Evolutionary conservation across 2,113 vertebrate species (phyloP).

Genomic region (Lampris megalopsis): DNA sequence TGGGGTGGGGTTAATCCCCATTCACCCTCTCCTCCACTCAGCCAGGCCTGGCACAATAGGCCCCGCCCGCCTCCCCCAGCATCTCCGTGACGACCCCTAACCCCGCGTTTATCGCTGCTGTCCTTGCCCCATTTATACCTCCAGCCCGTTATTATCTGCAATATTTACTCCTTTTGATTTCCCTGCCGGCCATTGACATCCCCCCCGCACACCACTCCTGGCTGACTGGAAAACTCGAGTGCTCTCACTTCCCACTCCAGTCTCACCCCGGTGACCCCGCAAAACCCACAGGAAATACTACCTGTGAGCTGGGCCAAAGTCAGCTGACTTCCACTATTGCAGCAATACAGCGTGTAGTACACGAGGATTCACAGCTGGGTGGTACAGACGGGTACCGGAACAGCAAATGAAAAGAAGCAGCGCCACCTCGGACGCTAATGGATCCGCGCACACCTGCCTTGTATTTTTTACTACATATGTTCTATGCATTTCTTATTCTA

Average conservation of each 20-base stretch:
- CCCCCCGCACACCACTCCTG: constrained; percentile 37
- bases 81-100: constrained; percentile 74
- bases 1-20: constrained; percentile 83
- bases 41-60: constrained; percentile 69
- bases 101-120: constrained; percentile 69
- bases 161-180: constrained; percentile 81
- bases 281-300: constrained; percentile 53
- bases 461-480: no score
- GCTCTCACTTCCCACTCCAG: constrained; percentile 48
- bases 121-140: constrained; percentile 68
- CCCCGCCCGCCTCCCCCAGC: constrained; percentile 59
- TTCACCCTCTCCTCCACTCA: constrained; percentile 80
- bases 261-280: constrained; percentile 28
- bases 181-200: constrained; percentile 54
- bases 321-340: constrained; percentile 4
- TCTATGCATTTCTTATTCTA: no score
- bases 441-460: no score
- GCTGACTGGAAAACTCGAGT: constrained; percentile 56
- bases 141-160: constrained; percentile 78
- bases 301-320: constrained; percentile 43
- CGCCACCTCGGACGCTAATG: no score
- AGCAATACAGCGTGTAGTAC: no score
- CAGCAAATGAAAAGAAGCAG: no score
- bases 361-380: no score
- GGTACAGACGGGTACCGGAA: no score